phyloP scores from a whole-genome alignment of 2,113 vertebrate species.

The Anguilla rostrata region DNA sequence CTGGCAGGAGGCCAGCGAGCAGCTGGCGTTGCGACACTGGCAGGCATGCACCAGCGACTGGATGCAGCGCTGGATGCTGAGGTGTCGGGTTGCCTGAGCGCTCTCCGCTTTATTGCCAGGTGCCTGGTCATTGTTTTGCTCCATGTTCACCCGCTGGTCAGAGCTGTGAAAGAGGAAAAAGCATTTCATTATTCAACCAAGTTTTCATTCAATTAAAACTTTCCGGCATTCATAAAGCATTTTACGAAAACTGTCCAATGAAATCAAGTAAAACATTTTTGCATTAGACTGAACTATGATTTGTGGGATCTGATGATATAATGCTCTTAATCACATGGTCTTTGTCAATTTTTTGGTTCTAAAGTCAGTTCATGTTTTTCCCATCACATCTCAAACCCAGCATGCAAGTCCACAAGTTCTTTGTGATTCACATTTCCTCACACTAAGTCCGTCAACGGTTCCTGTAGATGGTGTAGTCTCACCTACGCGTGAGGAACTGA shows the following conservation, averaged over 20 bases:
- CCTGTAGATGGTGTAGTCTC: not conserved
- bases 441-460: not conserved
- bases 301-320: not conserved
- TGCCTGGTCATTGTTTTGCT: not conserved
- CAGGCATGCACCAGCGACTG: constrained; percentile 96
- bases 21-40: constrained; percentile 97
- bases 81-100: constrained; percentile 81
- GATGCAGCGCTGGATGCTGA: constrained; percentile 98
- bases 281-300: not conserved
- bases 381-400: not conserved
- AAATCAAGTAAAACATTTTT: too few species aligned
- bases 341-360: not conserved
- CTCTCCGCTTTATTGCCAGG: constrained; percentile 72
- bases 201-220: too few species aligned
- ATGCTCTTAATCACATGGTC: not conserved
- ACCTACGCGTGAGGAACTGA: too few species aligned
- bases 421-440: not conserved
- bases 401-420: not conserved
- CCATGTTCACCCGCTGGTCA: not conserved
- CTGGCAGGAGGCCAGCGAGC: constrained; percentile 97
- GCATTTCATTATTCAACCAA: too few species aligned
- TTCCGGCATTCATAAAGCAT: too few species aligned
- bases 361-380: not conserved
- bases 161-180: not conserved
- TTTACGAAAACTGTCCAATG: too few species aligned